These are phyloP conservation scores for Syngnathus typhle DNA, from an alignment of 2,113 vertebrate genomes.

Conservation along the genomic window DNA sequence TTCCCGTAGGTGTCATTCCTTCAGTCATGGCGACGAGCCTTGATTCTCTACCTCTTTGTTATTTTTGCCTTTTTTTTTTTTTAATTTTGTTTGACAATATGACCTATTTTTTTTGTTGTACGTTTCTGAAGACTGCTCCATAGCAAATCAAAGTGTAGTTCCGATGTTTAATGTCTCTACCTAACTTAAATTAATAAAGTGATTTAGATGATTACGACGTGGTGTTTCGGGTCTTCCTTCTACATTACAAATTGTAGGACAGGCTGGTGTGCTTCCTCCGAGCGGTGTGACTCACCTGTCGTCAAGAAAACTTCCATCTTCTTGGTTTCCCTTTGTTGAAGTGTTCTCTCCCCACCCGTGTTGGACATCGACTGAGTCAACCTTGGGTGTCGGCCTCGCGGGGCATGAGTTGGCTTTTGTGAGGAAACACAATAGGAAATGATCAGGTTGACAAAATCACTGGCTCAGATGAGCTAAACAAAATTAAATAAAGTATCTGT, in stretches of 20 bases:
- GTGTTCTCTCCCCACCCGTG: neutral
- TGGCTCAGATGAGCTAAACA: neutral
- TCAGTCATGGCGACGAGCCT: conserved; percentile 69
- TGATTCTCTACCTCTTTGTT: conserved; percentile 77
- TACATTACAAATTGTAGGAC: neutral
- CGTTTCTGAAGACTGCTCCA: conserved; percentile 68
- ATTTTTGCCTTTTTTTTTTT: conserved; percentile 55
- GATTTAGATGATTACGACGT: conserved; percentile 73
- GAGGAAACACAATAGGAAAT: neutral
- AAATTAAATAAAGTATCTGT: neutral
- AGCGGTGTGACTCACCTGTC: neutral
- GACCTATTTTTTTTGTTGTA: conserved; percentile 53
- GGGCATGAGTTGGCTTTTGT: neutral
- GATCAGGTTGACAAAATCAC: neutral
- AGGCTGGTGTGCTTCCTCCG: neutral
- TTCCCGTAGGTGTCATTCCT: conserved; percentile 69
- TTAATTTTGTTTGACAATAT: conserved; percentile 60
- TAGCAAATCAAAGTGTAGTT: conserved; percentile 68
- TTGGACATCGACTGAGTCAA: neutral
- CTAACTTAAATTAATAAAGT: conserved; percentile 84
- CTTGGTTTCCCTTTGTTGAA: neutral
- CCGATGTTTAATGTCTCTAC: conserved; percentile 77
- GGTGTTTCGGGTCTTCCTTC: conserved; percentile 35
- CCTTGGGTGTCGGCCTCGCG: neutral
- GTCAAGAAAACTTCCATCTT: neutral